Conservation (phyloP, 2,113 vertebrate genomes). For the Ceyx margarethae region DNA sequence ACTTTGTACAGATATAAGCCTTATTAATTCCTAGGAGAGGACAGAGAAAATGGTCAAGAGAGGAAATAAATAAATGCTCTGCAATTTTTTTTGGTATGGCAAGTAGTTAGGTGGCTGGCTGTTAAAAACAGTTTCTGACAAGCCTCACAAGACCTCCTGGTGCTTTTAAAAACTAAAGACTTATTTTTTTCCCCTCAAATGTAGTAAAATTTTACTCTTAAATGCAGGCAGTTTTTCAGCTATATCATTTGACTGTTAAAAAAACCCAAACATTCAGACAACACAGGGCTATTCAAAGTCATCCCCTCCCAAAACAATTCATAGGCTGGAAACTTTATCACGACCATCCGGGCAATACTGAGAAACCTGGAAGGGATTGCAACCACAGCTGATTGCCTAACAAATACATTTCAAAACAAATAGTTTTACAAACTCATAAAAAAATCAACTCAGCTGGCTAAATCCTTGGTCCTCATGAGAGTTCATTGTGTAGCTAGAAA, state of each 20-base stretch:
- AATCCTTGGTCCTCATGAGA: neutral
- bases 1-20: neutral
- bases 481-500: neutral
- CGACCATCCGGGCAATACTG: neutral
- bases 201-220: neutral
- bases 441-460: neutral
- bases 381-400: neutral
- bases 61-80: conserved; percentile 4
- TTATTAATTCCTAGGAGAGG: conserved; percentile 17
- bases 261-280: neutral
- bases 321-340: neutral
- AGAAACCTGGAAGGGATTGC: accelerated
- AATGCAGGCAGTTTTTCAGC: neutral
- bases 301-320: neutral
- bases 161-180: neutral
- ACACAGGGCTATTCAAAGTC: neutral
- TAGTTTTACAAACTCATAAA: neutral
- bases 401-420: neutral
- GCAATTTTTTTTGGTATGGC: neutral
- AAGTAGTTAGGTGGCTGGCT: neutral
- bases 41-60: neutral
- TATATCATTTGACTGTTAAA: neutral
- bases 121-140: neutral
- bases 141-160: neutral
- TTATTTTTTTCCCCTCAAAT: neutral